Evolutionary conservation across 2,113 vertebrate genomes (phyloP), one percentile per base, ranked within the genome.

Genomic region (Archocentrus centrarchus): DNA sequence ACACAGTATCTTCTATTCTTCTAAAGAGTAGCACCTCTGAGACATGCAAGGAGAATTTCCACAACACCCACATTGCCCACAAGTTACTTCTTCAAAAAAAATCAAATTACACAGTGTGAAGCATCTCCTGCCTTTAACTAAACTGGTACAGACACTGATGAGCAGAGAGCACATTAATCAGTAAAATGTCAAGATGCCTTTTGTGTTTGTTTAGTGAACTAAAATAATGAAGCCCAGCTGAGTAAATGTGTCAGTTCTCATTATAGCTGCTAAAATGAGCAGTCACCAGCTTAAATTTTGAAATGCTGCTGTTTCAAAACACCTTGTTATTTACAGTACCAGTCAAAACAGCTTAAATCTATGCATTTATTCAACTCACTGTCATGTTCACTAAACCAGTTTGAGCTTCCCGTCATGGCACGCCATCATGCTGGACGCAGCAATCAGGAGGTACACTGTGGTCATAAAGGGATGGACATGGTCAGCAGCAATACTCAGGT

Each of bases 141-240:
- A 59, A 59, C 73, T 39, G 35, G 53, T 37, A 39, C 55, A 76
- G 55, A 76, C 73, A 59, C 47, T 44, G 75, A 77, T 77, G 57
- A 59, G 57, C 75, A 77, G 55, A 77, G 22, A 77, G 24, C 37
- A 41, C 37, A 59, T 44, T 77, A 59, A 73, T 73, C 47, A 73
- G 68, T 73, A 35, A 73, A 73, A 73, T 73, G 68, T 55, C 68
- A 73, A 73, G 68, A 73, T 73, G 47, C 41, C 57, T 59, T 77
- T 41, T 77, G 6, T 77, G 75, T 77, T 59, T 59, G 57, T 77
- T 59, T 59, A 27, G 37, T 17, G 37, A 77, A 59, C 57, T 44
- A 27, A 77, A 77, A 77, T 59, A 77, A 77, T 77, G 68, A 73
- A 73, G 47, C 47, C 47, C 68, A 73, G 68, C 57, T 77, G 75